Evolutionary conservation across 2,888 invertebrate genomes (phyloP), one percentile per base, ranked within the genome.

Genomic region (Apoda limacodes): DNA sequence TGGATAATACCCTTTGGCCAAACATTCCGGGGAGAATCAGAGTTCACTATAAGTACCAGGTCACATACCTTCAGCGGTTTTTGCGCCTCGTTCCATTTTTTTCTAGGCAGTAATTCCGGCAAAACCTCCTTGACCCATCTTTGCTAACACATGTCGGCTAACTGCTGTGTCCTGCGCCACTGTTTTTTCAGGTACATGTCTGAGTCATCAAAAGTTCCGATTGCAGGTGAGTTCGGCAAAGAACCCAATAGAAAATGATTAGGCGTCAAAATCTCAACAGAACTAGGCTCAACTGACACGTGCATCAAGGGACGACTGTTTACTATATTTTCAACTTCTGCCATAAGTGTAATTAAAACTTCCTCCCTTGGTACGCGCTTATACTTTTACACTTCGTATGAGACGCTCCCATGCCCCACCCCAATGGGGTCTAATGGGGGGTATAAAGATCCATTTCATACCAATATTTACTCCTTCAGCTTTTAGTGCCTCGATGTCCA

Each of bases 231-330:
- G 9, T 24, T 34, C 1, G 45, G 36, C 2, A 41, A 38, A 3
- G 40, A 23, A 2, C 42, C 45, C 2, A 43, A 3, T 2, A 52
- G 30, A 28, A 54, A 48, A 35, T 54, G 49, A 25, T 54, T 54
- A 1, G 49, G 48, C 1, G 42, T 42, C 7, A 42, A 9, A 1
- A 38, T 12, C 11, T 40, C 38, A n/a, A n/a, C n/a, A n/a, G n/a
- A n/a, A n/a, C n/a, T n/a, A 2, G 33, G 29, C 6, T 35, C 35
- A 1, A 37, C 32, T 0, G 39, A 26, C 2, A 45, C 39, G 19
- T 44, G 34, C 3, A 30, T 34, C 9, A 43, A 14, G 1, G 42
- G 40, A 5, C 43, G 34, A 5, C 39, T 32, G 20, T 43, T 44
- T 1, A 44, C 25, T 3, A 35, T 38, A 9, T 32, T 23, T 19